Base-by-base conservation (phyloP, 2,888 invertebrate species). In the Panopea generosa region DNA sequence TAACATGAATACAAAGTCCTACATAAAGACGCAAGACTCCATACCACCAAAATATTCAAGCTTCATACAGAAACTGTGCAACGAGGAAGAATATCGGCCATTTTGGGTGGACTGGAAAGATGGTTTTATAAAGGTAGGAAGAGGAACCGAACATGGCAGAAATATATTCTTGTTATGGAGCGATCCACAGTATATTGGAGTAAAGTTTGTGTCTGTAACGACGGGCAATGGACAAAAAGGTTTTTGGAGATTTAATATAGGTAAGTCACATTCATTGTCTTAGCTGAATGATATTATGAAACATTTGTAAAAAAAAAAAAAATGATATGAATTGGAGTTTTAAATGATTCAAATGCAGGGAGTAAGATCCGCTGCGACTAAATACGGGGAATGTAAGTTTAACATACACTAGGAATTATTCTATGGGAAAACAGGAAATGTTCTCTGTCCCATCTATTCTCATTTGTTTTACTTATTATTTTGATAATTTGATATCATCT, bases 61-160 rank as follows among this genome's bases (percentile, higher is more conserved):
- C 3, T 38, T 55, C 4, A 33, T 66, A 2, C 49, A 27, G 11
- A 16, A 65, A 47, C 22, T 75, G 9, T 59, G 47, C 29, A 63
- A 22, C n/a, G 60, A 26, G n/a, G 26, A 52, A 7, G 69, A 65
- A 16, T 75, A 57, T 40, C 62, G 14, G 7, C 18, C 27, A 20
- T 75, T 75, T 22, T 75, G 75, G 75, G 18, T 75, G 0, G 20
- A 16, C 7, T 75, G 75, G 75, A 45, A 38, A 3, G 38, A 45
- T 38, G 60, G 59, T 1, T 45, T 43, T 7, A 52, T 75, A n/a
- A 65, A 43, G n/a, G 65, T 75, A 18, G 75, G 75, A 1, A 18
- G 33, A 26, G 75, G 65, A 2, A 16, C 29, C 1, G 55, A 38
- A 24, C 27, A 61, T 22, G 69, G 60, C 0, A 20, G 45, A 1